Conservation (phyloP, 1,140 invertebrate species). For the Zaprionus vittiger region DNA sequence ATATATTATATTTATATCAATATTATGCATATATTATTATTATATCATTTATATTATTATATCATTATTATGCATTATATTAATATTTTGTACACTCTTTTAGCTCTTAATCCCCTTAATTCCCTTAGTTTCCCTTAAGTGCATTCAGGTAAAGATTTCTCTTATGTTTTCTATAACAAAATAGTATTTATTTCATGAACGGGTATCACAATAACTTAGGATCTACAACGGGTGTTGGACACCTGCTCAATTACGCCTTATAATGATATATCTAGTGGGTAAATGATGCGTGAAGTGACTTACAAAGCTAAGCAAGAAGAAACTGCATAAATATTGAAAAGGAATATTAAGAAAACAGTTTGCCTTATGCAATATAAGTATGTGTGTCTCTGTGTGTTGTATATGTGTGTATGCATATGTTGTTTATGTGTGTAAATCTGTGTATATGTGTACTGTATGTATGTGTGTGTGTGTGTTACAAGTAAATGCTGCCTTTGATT, state of each 20-base stretch:
- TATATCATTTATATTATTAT: too few relatives aligned
- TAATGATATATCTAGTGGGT: constrained; percentile 23
- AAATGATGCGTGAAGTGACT: constrained; percentile 62
- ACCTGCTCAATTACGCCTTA: constrained; percentile 21
- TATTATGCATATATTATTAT: too few relatives aligned
- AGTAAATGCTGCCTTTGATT: constrained; percentile 75
- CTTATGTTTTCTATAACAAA: constrained; percentile 17
- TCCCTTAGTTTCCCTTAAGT: neutral
- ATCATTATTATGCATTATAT: too few relatives aligned
- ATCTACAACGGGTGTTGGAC: constrained; percentile 60
- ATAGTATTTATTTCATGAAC: constrained; percentile 29
- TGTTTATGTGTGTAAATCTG: neutral
- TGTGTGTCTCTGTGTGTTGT: constrained; percentile 28
- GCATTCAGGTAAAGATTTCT: neutral
- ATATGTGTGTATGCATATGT: constrained; percentile 27
- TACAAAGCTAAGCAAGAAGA: constrained; percentile 26
- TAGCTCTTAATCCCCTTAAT: too few relatives aligned
- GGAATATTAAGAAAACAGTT: constrained; percentile 57
- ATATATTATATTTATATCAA: too few relatives aligned
- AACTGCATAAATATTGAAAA: constrained; percentile 74
- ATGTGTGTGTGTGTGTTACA: constrained; percentile 26
- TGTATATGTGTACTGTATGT: constrained; percentile 11
- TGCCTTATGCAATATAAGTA: constrained; percentile 43
- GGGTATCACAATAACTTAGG: constrained; percentile 76
- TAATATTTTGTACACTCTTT: too few relatives aligned